Conservation (phyloP, 2,797 vertebrate species). For the Sarcoramphus papa region DNA sequence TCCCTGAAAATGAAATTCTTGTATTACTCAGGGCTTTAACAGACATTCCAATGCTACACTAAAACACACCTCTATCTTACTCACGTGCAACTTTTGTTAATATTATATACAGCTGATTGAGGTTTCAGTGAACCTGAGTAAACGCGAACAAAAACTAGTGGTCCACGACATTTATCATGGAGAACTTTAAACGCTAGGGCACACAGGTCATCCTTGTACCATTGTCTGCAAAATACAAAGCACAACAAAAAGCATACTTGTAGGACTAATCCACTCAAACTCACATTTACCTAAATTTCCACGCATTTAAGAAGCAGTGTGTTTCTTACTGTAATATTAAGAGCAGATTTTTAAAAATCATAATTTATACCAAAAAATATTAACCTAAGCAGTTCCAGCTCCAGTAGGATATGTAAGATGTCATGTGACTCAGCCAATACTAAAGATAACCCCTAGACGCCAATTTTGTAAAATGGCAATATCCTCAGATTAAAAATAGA, state of each 20-base stretch:
- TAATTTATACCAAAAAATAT: neutral
- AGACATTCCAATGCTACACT: neutral
- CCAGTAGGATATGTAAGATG: accelerated
- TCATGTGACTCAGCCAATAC: neutral
- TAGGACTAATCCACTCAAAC: neutral
- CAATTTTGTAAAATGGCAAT: neutral
- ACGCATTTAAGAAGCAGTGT: neutral
- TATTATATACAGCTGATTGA: constrained; percentile 88
- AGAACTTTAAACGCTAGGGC: constrained; percentile 96
- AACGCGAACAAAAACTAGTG: constrained; percentile 91
- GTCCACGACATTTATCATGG: constrained; percentile 93
- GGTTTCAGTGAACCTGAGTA: constrained; percentile 91
- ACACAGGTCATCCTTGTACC: constrained; percentile 92
- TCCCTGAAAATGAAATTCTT: constrained; percentile 77
- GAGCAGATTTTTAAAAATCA: neutral
- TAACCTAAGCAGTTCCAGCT: neutral
- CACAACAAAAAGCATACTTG: neutral
- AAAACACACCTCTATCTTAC: constrained; percentile 37
- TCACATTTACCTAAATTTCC: neutral
- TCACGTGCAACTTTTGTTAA: constrained; percentile 89
- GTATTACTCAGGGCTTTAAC: neutral
- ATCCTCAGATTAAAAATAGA: neutral
- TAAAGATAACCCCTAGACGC: neutral
- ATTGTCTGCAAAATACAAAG: constrained; percentile 76
- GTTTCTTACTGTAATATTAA: neutral